Evolutionary conservation across 2,113 vertebrate species (phyloP).

Genomic region (Python bivittatus): DNA sequence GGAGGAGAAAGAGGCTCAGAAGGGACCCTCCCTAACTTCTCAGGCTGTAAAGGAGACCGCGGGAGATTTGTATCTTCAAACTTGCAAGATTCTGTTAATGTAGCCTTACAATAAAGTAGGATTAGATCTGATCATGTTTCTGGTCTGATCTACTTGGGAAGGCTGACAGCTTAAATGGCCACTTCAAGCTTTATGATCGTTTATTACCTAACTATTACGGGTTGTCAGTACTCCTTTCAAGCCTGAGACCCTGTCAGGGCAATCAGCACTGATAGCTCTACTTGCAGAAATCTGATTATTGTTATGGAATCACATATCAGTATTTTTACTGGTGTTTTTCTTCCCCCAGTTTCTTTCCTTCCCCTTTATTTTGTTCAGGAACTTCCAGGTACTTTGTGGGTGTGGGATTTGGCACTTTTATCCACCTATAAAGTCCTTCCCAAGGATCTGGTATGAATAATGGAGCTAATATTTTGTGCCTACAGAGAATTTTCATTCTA

Average conservation of each 20-base stretch:
- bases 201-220: neutral
- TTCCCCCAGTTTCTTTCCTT: too few relatives aligned
- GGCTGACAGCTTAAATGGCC: neutral
- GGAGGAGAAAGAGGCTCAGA: too few relatives aligned
- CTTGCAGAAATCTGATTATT: neutral
- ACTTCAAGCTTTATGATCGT: neutral
- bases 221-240: neutral
- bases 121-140: too few relatives aligned
- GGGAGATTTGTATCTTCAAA: too few relatives aligned
- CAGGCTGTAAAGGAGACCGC: too few relatives aligned
- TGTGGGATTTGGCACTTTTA: too few relatives aligned
- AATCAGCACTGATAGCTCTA: neutral
- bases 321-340: neutral
- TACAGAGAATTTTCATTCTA: neutral
- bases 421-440: too few relatives aligned
- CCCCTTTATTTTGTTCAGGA: neutral
- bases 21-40: too few relatives aligned
- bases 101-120: too few relatives aligned
- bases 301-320: neutral
- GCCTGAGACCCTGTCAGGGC: neutral
- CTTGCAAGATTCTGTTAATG: too few relatives aligned
- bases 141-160: too few relatives aligned
- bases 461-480: neutral
- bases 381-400: neutral
- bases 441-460: neutral